These are phyloP conservation scores for Chionis minor DNA, from an alignment of 2,113 vertebrate species.

Conservation along the genomic window DNA sequence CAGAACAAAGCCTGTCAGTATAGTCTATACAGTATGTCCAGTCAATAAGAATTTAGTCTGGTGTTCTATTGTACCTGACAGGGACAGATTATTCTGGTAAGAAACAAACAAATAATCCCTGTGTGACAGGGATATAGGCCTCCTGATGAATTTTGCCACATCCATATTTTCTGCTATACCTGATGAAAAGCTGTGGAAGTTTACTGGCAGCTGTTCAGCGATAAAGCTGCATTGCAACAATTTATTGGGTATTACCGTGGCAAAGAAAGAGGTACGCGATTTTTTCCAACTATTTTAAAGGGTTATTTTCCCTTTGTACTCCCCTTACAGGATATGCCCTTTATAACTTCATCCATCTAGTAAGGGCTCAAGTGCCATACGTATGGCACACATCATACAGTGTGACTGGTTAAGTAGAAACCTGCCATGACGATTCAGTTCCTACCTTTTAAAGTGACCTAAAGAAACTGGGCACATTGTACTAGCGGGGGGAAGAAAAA, in stretches of 20 bases:
- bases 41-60: neutral
- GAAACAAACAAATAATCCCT: neutral
- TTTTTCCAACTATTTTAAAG: neutral
- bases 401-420: neutral
- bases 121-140: neutral
- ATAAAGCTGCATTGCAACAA: neutral
- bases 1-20: neutral
- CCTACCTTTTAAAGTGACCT: neutral
- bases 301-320: slow-evolving; percentile 33
- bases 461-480: neutral
- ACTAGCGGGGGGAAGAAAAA: neutral
- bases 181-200: neutral
- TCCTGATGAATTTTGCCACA: neutral
- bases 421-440: neutral
- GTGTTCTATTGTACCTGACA: neutral
- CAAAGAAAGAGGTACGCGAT: neutral
- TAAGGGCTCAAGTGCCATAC: neutral
- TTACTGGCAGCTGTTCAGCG: neutral
- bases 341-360: neutral
- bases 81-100: neutral
- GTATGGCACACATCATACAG: neutral
- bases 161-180: neutral
- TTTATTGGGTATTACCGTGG: neutral
- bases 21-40: neutral
- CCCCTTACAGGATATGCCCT: neutral